Evolutionary conservation across 2,113 vertebrate species (phyloP).

Genomic region (Andinoacara biseriatus): DNA sequence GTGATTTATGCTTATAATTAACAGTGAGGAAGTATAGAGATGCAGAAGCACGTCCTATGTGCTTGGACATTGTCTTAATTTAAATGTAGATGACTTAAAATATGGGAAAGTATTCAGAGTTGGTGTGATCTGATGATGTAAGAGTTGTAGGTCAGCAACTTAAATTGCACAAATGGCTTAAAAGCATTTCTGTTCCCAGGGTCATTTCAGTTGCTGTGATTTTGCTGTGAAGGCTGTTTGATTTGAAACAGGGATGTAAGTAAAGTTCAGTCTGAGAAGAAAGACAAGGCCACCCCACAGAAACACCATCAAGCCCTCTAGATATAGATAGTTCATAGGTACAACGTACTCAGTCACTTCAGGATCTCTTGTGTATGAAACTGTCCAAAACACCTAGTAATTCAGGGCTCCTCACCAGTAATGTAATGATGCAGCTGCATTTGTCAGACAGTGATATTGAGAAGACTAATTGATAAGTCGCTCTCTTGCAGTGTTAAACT

Average conservation of each 20-base stretch:
- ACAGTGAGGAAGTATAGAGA: conserved; percentile 50
- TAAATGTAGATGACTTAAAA: neutral
- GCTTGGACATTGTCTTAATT: neutral
- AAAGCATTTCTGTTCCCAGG: neutral
- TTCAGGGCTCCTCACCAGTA: neutral
- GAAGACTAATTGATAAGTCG: neutral
- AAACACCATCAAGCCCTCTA: conserved; percentile 23
- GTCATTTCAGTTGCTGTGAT: neutral
- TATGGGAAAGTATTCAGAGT: neutral
- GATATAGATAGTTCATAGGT: conserved; percentile 8
- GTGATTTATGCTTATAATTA: conserved; percentile 55
- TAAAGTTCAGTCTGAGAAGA: neutral
- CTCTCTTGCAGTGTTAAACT: too few relatives aligned
- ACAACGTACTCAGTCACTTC: neutral
- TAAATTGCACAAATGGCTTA: neutral
- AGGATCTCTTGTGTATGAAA: neutral
- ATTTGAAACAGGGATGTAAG: neutral
- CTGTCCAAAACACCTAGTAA: neutral
- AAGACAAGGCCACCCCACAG: conserved; percentile 29
- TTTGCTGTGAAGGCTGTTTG: neutral
- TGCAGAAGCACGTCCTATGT: conserved; percentile 11
- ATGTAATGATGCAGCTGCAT: neutral
- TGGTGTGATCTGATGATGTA: neutral
- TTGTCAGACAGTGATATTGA: neutral
- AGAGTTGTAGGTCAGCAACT: neutral